Evolutionary conservation across 2,113 vertebrate genomes (phyloP), one percentile per base, ranked within the genome.

Genomic region (Ceyx melanurus): DNA sequence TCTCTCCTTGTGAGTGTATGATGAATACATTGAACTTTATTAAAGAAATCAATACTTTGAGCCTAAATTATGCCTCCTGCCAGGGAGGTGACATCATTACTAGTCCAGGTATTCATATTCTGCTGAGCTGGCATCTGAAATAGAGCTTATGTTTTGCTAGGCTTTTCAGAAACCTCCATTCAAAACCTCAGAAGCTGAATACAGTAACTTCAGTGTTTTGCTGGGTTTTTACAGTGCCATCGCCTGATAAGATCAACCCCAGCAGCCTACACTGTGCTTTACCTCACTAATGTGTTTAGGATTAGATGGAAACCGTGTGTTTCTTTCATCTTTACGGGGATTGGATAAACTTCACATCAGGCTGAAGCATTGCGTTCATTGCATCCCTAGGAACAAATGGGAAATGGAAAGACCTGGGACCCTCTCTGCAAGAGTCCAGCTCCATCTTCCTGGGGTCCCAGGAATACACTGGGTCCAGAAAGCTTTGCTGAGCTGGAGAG

Each of bases 31-130:
- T 0, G 2, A 87, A 53, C 21, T 92, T 84, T 90, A 85, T 89
- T 93, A 84, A 88, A 88, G 87, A 95, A 96, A 88, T 86, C 70
- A 72, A 86, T 89, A 77, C 65, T 77, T 91, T 92, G 65, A 86
- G 40, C 64, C 56, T 45, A 86, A 78, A 89, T 71, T 73, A 64
- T 37, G 43, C 70, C 65, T 92, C 87, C 83, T 95, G 87, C 85
- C 80, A 92, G 53, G 58, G 33, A 81, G 31, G 43, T 95, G 89
- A 88, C 75, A 61, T 95, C 72, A 93, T 88, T 83, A 48, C 35
- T 46, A 87, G 54, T 13, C 19, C 51, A 93, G 80, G 92, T 92
- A 92, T 87, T 86, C 23, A 3, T 37, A 74, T 95, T 93, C 87
- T 92, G 82, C 93, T 91, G 89, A 95, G 83, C 28, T 92, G 77